Percentiles rank a stretch among this genome's conserved stretches.
Conservation (phyloP, 2,113 vertebrate species). For the Condylura cristata region DNA sequence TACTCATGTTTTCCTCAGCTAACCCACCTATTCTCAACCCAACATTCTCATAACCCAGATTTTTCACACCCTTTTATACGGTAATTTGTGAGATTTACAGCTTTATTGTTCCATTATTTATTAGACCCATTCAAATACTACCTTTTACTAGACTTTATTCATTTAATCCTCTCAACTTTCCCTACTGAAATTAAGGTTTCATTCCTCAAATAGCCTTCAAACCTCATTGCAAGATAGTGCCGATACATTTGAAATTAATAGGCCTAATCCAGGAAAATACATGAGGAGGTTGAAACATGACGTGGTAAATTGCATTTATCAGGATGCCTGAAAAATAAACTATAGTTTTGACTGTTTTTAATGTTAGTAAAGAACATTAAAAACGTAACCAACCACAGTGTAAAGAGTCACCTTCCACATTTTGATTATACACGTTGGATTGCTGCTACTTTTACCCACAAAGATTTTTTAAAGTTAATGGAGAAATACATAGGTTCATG, state of each 20-base stretch:
- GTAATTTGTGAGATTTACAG: slow-evolving; percentile 28
- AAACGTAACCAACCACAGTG: neutral
- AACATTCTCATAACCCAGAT: slow-evolving; percentile 27
- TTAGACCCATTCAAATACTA: slow-evolving; percentile 46
- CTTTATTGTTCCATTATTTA: slow-evolving; percentile 15
- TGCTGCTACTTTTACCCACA: neutral
- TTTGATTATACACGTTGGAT: neutral
- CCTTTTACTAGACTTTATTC: neutral
- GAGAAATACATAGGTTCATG: slow-evolving; percentile 16
- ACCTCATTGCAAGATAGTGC: slow-evolving; percentile 44
- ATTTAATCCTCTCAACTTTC: slow-evolving; percentile 43
- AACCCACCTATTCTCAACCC: neutral
- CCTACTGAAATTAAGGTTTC: slow-evolving; percentile 50
- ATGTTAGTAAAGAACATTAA: slow-evolving; percentile 40
- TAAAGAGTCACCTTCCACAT: neutral
- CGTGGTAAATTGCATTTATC: slow-evolving; percentile 31
- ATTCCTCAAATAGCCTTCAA: slow-evolving; percentile 39
- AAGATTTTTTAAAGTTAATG: neutral
- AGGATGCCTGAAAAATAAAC: slow-evolving; percentile 55
- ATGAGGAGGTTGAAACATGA: neutral
- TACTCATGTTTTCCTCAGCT: neutral
- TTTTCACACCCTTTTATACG: neutral
- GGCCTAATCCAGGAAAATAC: slow-evolving; percentile 39
- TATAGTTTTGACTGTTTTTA: slow-evolving; percentile 23
- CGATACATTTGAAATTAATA: slow-evolving; percentile 54